Base-by-base conservation (phyloP, 2,113 vertebrate species). In the Numida meleagris region DNA sequence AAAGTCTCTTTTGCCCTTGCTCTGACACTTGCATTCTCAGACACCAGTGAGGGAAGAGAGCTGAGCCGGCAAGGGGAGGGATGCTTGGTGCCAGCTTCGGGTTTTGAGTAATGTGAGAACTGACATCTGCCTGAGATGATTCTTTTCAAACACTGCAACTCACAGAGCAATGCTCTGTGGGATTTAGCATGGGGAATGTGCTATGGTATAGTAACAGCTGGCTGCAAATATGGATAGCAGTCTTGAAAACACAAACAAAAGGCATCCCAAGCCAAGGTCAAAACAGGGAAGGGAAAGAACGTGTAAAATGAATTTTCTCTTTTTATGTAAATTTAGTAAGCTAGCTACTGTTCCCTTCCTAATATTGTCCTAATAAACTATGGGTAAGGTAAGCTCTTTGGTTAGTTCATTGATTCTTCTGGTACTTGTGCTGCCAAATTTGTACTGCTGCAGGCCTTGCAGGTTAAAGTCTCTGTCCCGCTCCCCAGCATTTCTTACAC, bases 51-150 rank as follows among this genome's bases (percentile, higher is more conserved):
- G 25, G 25, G 16, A 20, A 85, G 50, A 53, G 51, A 38, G 86
- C 29, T 50, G 48, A 75, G 67, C 21, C 8, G 76, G 48, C 33
- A 24, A 78, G 51, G 68, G n/a, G 15, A 88, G 76, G 40, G 59
- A 58, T 67, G 50, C 53, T 92, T 24, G 8, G 17, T 86, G 75
- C 91, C 68, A 86, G 57, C 59, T 70, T 91, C 53, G 78, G 40
- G 72, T 66, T 46, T 1, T n/a, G 59, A 89, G 87, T 91, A 93
- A 93, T 74, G 63, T 76, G 71, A 94, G 87, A 93, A 79, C 73
- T 85, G 81, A 80, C 73, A 85, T 93, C 80, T 91, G 66, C 82
- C 82, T 1, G 5, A 89, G 77, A 40, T 51, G 40, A 20, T 94
- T 93, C 72, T 89, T 88, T 62, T 91, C 77, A 36, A 83, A 79